These are phyloP conservation scores for Periparus ater DNA, from an alignment of 2,797 vertebrate species.

Conservation along the genomic window DNA sequence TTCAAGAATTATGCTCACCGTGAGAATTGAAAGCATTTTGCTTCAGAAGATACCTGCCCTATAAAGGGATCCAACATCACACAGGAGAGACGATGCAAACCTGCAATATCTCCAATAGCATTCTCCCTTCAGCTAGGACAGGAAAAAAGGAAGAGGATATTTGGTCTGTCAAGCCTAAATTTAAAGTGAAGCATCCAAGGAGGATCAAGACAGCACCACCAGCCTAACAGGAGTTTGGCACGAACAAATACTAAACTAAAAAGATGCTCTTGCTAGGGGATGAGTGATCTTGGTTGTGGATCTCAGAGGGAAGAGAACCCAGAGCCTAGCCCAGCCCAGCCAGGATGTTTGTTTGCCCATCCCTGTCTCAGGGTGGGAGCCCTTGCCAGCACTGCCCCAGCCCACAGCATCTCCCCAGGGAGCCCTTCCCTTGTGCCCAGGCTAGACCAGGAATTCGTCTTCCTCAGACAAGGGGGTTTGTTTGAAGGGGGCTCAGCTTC, in stretches of 20 bases:
- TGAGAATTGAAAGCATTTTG: constrained; percentile 25
- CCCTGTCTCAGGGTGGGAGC: fast-evolving
- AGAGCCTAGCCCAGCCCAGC: background rate
- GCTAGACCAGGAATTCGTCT: background rate
- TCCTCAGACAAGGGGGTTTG: background rate
- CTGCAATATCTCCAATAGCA: background rate
- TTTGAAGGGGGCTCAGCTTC: background rate
- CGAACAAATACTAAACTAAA: background rate
- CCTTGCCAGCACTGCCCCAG: background rate
- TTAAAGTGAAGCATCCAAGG: background rate
- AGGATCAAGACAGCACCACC: background rate
- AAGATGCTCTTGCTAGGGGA: background rate
- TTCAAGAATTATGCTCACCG: constrained; percentile 27
- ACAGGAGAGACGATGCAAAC: background rate
- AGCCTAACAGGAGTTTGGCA: background rate
- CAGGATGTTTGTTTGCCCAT: background rate
- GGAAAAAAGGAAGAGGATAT: background rate
- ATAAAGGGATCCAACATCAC: constrained; percentile 24
- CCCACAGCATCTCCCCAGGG: background rate
- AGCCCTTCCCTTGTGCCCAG: background rate
- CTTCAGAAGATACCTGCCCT: constrained; percentile 46
- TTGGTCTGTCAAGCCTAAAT: background rate
- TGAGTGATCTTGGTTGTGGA: background rate
- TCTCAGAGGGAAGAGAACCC: background rate
- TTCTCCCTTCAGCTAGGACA: background rate